A percentile compares a stretch with the other conserved stretches of the same genome.
phyloP scores from a whole-genome alignment of 1,140 invertebrate genomes.

The Tetramorium parvispinum region DNA sequence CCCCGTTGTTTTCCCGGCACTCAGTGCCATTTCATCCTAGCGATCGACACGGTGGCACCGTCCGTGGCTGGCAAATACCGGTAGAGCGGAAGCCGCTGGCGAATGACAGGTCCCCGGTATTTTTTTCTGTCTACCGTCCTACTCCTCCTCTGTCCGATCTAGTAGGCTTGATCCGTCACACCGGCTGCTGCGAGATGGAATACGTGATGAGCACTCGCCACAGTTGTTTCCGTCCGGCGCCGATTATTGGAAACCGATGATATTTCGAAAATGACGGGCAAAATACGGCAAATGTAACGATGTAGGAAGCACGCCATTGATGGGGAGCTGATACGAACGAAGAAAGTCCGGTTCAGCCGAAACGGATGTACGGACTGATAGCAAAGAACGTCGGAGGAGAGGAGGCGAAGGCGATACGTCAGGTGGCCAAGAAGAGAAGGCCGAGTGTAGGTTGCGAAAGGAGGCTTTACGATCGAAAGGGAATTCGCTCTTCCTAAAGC shows the following conservation, averaged over 20 bases:
- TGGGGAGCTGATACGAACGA: background rate
- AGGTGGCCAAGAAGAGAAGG: background rate
- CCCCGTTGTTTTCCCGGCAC: constrained; percentile 21
- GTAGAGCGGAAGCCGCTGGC: constrained; percentile 57
- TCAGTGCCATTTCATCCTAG: constrained; percentile 32
- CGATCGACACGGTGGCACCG: constrained; percentile 19
- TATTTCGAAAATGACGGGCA: constrained; percentile 67
- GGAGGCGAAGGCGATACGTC: background rate
- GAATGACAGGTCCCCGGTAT: constrained; percentile 49
- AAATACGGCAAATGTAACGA: constrained; percentile 60
- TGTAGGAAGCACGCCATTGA: background rate
- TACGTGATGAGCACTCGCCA: constrained; percentile 72
- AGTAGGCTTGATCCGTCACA: constrained; percentile 67
- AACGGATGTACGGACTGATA: constrained; percentile 19
- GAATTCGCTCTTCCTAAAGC: constrained; percentile 62
- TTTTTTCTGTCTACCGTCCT: constrained; percentile 36
- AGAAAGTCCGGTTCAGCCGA: background rate
- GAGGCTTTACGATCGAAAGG: constrained; percentile 42
- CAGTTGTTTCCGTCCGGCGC: constrained; percentile 9
- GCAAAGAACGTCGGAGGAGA: background rate
- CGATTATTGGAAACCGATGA: constrained; percentile 76
- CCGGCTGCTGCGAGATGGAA: constrained; percentile 73
- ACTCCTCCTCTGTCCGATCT: constrained; percentile 22
- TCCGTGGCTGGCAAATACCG: constrained; percentile 34
- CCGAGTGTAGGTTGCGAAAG: constrained; percentile 23